Conservation (phyloP, 2,797 vertebrate species). For the Semaprochilodus insignis region DNA sequence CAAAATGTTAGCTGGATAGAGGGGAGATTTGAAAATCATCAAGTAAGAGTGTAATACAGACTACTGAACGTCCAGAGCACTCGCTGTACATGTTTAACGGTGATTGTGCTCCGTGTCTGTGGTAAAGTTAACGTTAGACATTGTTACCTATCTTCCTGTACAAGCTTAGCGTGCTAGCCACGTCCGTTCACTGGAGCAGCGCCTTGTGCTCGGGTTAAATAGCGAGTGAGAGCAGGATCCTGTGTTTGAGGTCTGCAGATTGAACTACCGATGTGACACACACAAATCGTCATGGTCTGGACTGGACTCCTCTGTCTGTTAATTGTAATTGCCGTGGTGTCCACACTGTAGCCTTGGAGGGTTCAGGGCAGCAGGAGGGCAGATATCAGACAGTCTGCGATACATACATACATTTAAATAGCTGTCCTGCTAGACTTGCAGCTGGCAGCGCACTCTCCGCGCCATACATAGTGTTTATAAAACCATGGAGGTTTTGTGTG, state of each 20-base stretch:
- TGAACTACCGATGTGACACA: not conserved
- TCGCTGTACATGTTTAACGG: not conserved
- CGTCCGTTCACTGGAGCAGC: not conserved
- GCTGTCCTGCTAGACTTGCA: too few relatives aligned
- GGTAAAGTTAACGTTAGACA: not conserved
- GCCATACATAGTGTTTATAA: too few relatives aligned
- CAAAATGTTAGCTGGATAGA: not conserved
- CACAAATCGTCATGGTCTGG: too few relatives aligned
- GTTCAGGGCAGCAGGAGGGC: not conserved
- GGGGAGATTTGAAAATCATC: not conserved
- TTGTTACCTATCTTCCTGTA: not conserved
- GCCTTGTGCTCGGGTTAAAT: not conserved
- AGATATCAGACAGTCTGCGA: not conserved
- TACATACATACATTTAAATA: too few relatives aligned
- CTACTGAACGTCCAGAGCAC: not conserved
- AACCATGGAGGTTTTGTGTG: too few relatives aligned
- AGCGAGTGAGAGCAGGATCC: too few relatives aligned
- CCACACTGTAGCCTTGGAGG: not conserved
- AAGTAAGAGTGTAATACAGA: not conserved
- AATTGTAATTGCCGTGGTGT: not conserved
- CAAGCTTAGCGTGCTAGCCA: not conserved
- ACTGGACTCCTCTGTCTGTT: not conserved
- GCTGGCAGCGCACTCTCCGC: too few relatives aligned
- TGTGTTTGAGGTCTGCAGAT: not conserved
- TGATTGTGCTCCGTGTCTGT: not conserved